These are phyloP conservation scores for Pyrrhopygopsis socrates DNA, from an alignment of 2,888 invertebrate species.

Conservation along the genomic window DNA sequence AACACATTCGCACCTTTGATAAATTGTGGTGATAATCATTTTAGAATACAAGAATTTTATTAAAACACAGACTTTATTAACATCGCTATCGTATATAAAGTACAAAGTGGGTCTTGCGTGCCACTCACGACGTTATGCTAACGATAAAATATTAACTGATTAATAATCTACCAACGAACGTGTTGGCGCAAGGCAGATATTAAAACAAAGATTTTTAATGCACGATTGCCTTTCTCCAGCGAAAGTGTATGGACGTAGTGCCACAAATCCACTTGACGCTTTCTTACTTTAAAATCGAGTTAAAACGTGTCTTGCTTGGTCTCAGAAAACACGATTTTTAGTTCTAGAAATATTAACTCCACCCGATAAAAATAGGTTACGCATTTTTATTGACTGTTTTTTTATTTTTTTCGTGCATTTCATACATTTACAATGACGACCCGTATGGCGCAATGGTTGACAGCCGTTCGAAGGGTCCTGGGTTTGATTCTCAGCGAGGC, in stretches of 20 bases:
- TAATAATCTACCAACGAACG: conserved; percentile 25
- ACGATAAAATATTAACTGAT: conserved; percentile 53
- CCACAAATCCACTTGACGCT: conserved; percentile 92
- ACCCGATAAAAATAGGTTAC: no score
- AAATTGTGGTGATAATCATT: no score
- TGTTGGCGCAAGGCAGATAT: conserved; percentile 55
- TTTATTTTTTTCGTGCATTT: no score
- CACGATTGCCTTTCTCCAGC: conserved; percentile 94
- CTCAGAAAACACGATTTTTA: no score
- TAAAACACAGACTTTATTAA: background rate
- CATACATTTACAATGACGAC: no score
- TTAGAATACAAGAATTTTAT: no score
- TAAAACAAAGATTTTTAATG: conserved; percentile 92
- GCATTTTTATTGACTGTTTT: no score
- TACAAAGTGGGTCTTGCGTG: conserved; percentile 43
- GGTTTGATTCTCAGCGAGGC: no score
- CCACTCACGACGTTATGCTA: conserved; percentile 34
- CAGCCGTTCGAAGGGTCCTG: no score
- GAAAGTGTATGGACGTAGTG: conserved; percentile 93
- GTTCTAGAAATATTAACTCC: no score
- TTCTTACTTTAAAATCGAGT: conserved; percentile 90
- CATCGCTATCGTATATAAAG: background rate
- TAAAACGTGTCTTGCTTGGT: background rate
- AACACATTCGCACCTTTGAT: background rate
- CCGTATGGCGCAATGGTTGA: no score